Conservation (phyloP, 92 coral and sea anemone genomes). For the Zoanthus sansibaricus region DNA sequence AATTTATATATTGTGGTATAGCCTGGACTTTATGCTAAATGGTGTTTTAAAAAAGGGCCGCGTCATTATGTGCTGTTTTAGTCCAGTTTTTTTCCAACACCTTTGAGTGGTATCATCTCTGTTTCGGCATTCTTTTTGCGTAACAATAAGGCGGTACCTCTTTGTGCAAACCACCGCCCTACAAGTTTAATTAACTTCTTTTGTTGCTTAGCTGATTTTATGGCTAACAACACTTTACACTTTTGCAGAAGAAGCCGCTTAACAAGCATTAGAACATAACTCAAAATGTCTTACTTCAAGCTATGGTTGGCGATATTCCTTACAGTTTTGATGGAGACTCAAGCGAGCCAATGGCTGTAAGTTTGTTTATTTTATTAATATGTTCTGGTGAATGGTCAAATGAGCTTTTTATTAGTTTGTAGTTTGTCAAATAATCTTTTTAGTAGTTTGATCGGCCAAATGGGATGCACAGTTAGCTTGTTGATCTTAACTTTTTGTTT, state of each 20-base stretch:
- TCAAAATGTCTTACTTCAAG: conserved; percentile 34
- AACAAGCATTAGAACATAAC: not conserved
- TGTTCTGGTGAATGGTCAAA: not conserved
- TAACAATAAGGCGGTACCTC: conserved; percentile 46
- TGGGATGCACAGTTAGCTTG: too few species aligned
- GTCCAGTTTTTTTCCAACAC: conserved; percentile 17
- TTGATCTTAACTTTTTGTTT: not conserved
- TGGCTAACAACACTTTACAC: conserved; percentile 24
- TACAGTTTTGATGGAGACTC: conserved; percentile 38
- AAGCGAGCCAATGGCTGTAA: conserved; percentile 74
- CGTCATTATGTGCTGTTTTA: not conserved
- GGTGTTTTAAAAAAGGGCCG: not conserved
- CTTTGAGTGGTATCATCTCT: not conserved
- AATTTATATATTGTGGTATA: not conserved
- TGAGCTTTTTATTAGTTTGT: not conserved
- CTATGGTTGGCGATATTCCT: conserved; percentile 35
- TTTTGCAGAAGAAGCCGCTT: conserved; percentile 36
- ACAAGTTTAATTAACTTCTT: conserved; percentile 47
- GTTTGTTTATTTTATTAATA: conserved; percentile 19
- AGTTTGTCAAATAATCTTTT: not conserved
- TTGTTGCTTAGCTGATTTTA: conserved; percentile 27
- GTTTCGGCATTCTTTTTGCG: conserved; percentile 29
- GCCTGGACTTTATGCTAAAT: not conserved
- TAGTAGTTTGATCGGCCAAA: too few species aligned
- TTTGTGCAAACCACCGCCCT: conserved; percentile 36